Evolutionary conservation across 1,140 invertebrate genomes (phyloP).

Genomic region (Bombus haemorrhoidalis): DNA sequence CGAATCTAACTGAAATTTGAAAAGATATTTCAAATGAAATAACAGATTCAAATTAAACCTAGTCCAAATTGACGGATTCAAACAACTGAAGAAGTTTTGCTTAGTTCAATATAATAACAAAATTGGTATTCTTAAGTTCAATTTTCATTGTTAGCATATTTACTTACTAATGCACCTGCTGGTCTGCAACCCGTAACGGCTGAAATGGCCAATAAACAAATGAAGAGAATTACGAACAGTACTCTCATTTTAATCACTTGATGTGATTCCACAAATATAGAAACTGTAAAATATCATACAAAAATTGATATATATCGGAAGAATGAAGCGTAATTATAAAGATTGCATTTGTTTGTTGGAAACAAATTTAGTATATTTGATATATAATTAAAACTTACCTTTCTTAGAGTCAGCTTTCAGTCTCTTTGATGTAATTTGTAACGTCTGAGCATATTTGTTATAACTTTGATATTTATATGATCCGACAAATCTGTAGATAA

Average conservation of each 20-base stretch:
- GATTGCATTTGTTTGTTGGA: background rate
- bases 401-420: too few relatives aligned
- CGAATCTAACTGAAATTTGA: background rate
- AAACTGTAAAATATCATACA: background rate
- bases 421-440: background rate
- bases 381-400: constrained; percentile 15
- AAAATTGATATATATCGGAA: background rate
- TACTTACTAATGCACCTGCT: constrained; percentile 51
- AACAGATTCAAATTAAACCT: background rate
- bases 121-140: background rate
- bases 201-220: constrained; percentile 32
- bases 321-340: background rate
- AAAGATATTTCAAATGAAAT: background rate
- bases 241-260: constrained; percentile 52
- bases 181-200: constrained; percentile 38
- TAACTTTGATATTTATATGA: constrained; percentile 41
- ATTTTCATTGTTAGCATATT: background rate
- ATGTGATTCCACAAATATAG: background rate
- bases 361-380: background rate
- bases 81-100: background rate
- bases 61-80: background rate
- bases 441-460: background rate
- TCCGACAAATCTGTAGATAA: background rate
- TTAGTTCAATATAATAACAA: background rate
- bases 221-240: constrained; percentile 52